These are phyloP conservation scores for Gibbula magus DNA, from an alignment of 2,888 invertebrate species.

Conservation along the genomic window DNA sequence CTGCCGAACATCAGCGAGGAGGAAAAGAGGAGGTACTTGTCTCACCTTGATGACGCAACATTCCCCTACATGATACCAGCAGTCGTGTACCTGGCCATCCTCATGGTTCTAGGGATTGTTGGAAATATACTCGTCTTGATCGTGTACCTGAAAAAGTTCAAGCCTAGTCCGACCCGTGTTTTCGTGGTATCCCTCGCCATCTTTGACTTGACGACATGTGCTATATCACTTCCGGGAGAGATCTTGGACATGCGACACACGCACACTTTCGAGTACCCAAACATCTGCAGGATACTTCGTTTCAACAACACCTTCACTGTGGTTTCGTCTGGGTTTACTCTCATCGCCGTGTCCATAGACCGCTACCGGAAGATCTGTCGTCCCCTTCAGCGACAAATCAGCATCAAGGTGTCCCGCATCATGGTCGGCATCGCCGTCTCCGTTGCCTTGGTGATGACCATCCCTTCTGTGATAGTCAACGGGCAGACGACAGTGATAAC, in stretches of 20 bases:
- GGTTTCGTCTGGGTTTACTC: slow-evolving; percentile 58
- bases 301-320: slow-evolving; percentile 54
- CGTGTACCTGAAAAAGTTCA: slow-evolving; percentile 56
- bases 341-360: slow-evolving; percentile 59
- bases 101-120: slow-evolving; percentile 55
- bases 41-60: slow-evolving; percentile 48
- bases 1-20: background rate
- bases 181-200: slow-evolving; percentile 59
- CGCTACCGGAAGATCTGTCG: slow-evolving; percentile 56
- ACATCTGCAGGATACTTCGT: slow-evolving; percentile 53
- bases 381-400: slow-evolving; percentile 51
- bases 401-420: slow-evolving; percentile 43
- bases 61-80: slow-evolving; percentile 55
- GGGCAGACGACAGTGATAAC: slow-evolving; percentile 46
- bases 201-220: slow-evolving; percentile 58
- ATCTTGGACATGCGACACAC: slow-evolving; percentile 59
- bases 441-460: slow-evolving; percentile 47
- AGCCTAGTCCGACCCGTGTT: slow-evolving; percentile 54
- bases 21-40: slow-evolving; percentile 31
- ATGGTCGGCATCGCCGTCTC: slow-evolving; percentile 48
- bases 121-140: slow-evolving; percentile 59
- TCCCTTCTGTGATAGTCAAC: slow-evolving; percentile 50
- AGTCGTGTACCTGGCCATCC: slow-evolving; percentile 50
- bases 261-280: slow-evolving; percentile 53
- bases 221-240: slow-evolving; percentile 57